Evolutionary conservation across 2,888 invertebrate genomes (phyloP), one percentile per base, ranked within the genome.

Genomic region (Stictocephala bisonia): DNA sequence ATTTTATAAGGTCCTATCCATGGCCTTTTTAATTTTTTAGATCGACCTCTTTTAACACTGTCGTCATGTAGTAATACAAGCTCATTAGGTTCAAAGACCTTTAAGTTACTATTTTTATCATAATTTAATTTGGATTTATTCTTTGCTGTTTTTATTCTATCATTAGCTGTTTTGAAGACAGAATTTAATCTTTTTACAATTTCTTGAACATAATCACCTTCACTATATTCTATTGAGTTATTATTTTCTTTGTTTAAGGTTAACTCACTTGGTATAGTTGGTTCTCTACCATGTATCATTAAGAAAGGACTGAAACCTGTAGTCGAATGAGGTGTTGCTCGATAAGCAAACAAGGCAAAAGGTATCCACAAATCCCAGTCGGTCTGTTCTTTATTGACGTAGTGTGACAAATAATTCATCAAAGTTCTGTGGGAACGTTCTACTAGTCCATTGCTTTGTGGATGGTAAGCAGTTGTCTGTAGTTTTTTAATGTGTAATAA

Each of bases 1-100:
- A 66, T 26, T 27, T 66, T 66, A 13, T 66, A 66, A 7, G 66
- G 66, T 1, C 66, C 66, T 4, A 66, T 44, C 66, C 27, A 66
- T 3, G 66, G 66, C 24, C 66, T 20, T 44, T 66, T 66, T 24
- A 66, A n/a, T 44, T 66, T 66, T 15, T 44, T 66, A 1, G 66
- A 66, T 66, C 66, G 20, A 4, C 66, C 66, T 44, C 66, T 3
- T 31, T 66, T 66, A n/a, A 66, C 66, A 2, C 44, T 66, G 3
- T 66, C 44, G 24, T 66, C 44, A 26, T 66, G 29, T 15, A 66
- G 13, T 44, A 66, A 44, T 15, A 66, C 66, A 9, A 26, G 15
- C 3, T 66, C 66, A n/a, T 44, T 44, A 22, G 66, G 66, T n/a
- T 41, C 13, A 44, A 66, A 66, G 13, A 7, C 6, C 11, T 26